Conservation (phyloP, 2,888 invertebrate genomes). For the Crocallis elinguaria region DNA sequence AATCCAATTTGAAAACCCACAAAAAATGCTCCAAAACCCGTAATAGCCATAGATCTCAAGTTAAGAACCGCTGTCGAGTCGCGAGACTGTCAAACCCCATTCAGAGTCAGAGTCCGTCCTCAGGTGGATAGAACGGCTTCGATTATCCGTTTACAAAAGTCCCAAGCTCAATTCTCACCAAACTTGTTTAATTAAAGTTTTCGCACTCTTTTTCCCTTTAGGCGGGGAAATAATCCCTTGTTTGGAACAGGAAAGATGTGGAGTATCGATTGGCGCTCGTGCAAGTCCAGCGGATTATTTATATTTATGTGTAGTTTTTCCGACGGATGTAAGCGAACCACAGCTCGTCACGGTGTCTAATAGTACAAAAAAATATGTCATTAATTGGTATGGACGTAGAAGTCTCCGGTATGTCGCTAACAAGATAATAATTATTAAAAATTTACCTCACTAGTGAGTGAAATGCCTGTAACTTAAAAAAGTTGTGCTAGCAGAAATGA, state of each 20-base stretch:
- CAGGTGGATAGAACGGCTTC: slow-evolving; percentile 77
- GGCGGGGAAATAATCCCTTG: slow-evolving; percentile 78
- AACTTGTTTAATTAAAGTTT: slow-evolving; percentile 85
- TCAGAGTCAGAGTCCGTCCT: slow-evolving; percentile 57
- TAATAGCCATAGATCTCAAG: slow-evolving; percentile 10
- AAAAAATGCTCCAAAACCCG: not conserved
- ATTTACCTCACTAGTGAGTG: too few relatives aligned
- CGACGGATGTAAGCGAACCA: too few relatives aligned
- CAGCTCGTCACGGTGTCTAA: too few relatives aligned
- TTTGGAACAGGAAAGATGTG: slow-evolving; percentile 53
- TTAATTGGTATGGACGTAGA: too few relatives aligned
- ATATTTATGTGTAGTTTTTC: too few relatives aligned
- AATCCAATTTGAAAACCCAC: not conserved
- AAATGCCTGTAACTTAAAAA: too few relatives aligned
- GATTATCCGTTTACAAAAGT: slow-evolving; percentile 83
- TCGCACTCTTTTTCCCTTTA: slow-evolving; percentile 83
- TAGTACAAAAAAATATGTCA: too few relatives aligned
- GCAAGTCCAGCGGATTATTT: too few relatives aligned
- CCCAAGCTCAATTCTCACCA: slow-evolving; percentile 76
- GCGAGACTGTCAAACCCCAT: slow-evolving; percentile 50
- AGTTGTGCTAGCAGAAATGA: too few relatives aligned
- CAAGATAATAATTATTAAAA: too few relatives aligned
- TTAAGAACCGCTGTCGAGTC: slow-evolving; percentile 23
- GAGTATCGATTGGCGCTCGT: slow-evolving; percentile 34
- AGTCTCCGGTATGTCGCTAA: too few relatives aligned